Evolutionary conservation across 2,797 vertebrate genomes (phyloP).

Genomic region (Melopsittacus undulatus): DNA sequence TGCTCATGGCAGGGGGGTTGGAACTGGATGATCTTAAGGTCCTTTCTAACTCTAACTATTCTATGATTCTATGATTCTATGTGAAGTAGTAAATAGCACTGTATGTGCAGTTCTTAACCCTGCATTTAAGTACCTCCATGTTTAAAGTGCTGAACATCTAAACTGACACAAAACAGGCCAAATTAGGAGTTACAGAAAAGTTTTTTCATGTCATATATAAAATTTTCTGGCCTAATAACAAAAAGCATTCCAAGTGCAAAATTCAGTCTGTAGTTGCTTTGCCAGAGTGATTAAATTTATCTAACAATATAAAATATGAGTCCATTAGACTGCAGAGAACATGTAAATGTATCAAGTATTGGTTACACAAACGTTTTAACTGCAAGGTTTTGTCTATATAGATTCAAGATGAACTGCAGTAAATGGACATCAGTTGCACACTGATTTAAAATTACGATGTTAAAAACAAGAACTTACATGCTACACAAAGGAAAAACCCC

Average conservation of each 20-base stretch:
- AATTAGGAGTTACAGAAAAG: not conserved
- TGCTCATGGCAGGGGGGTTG: no score
- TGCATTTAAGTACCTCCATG: not conserved
- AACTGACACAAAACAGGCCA: not conserved
- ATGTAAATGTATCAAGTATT: not conserved
- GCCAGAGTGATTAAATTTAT: not conserved
- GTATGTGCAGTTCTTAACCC: not conserved
- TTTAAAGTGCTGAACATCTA: not conserved
- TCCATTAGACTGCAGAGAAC: not conserved
- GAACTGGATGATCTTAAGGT: no score
- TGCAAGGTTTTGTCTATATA: not conserved
- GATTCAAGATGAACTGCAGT: not conserved
- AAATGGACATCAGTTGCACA: not conserved
- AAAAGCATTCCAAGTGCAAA: not conserved
- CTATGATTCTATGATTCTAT: not conserved
- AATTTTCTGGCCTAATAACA: not conserved
- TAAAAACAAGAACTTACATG: not conserved
- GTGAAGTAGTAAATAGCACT: not conserved
- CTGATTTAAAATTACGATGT: not conserved
- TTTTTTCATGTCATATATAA: not conserved
- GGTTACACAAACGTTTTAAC: not conserved
- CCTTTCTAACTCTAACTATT: no score
- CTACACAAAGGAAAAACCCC: not conserved
- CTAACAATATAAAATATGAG: not conserved
- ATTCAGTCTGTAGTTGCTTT: not conserved